Conservation (phyloP, 2,113 vertebrate genomes). For the Desmodus rotundus region DNA sequence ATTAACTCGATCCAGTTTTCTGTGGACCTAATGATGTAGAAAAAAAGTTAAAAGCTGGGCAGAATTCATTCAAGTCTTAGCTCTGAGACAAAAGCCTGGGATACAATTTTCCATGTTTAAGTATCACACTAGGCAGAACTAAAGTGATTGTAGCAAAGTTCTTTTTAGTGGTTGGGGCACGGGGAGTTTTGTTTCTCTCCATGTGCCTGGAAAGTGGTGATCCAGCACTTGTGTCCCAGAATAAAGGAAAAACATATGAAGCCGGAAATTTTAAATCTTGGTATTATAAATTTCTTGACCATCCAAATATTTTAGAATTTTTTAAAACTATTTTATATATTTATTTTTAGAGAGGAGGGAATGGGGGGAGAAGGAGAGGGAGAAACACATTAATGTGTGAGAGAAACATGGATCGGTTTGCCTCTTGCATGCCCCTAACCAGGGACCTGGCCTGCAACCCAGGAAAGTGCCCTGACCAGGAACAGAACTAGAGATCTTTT, state of each 20-base stretch:
- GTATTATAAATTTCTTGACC: background rate
- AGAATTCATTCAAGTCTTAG: background rate
- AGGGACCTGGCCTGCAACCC: too few species aligned
- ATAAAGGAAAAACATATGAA: background rate
- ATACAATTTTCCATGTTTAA: background rate
- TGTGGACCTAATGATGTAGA: background rate
- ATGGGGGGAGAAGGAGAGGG: too few species aligned
- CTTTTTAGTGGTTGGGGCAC: background rate
- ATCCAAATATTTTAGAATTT: background rate
- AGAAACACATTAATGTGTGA: too few species aligned
- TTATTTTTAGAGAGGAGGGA: too few species aligned
- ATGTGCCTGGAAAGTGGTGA: background rate
- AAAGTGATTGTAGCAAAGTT: background rate
- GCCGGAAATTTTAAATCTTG: background rate
- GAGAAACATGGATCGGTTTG: too few species aligned
- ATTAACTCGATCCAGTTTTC: background rate
- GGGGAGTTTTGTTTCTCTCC: background rate
- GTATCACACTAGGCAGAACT: background rate
- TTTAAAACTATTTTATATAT: background rate
- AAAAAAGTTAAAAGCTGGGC: background rate
- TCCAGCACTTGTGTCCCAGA: background rate
- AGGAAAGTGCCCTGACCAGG: too few species aligned
- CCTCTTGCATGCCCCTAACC: too few species aligned
- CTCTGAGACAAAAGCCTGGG: background rate
- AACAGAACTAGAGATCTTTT: too few species aligned